phyloP scores from a whole-genome alignment of 2,888 invertebrate species.

The Theodoxus fluviatilis region DNA sequence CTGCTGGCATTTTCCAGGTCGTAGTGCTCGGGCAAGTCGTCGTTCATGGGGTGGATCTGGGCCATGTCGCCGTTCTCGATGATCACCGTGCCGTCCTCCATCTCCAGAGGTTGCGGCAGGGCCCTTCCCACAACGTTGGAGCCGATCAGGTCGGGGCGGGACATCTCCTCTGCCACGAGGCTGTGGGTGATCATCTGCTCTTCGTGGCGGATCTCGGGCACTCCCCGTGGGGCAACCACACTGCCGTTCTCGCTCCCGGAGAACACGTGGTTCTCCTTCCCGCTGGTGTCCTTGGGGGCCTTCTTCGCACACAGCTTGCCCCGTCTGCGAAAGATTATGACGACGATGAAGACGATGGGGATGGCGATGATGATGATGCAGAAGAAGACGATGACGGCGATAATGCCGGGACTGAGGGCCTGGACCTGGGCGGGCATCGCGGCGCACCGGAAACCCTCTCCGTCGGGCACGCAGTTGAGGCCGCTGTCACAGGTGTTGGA shows the following conservation, averaged over 20 bases:
- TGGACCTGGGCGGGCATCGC: conserved; percentile 79
- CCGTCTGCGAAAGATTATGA: no score
- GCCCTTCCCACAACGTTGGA: conserved; percentile 72
- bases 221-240: conserved; percentile 31
- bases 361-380: conserved; percentile 71
- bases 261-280: no score
- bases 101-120: conserved; percentile 42
- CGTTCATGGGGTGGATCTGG: conserved; percentile 42
- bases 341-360: conserved; percentile 77
- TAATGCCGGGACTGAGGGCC: conserved; percentile 90
- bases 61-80: conserved; percentile 55
- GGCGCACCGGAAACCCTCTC: conserved; percentile 42
- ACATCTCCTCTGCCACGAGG: conserved; percentile 85
- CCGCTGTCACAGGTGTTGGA: conserved; percentile 40
- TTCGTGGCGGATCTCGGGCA: conserved; percentile 38
- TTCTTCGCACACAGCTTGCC: no score
- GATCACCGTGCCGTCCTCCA: conserved; percentile 57
- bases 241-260: no score
- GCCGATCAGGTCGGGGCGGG: conserved; percentile 92
- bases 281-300: no score
- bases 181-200: conserved; percentile 69
- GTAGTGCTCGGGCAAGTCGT: conserved; percentile 70
- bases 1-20: conserved; percentile 97
- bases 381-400: conserved; percentile 92
- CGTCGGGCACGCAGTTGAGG: conserved; percentile 39